Evolutionary conservation across 2,888 invertebrate species (phyloP), one percentile per base, ranked within the genome.

Genomic region (Drosophila vallismaia): DNA sequence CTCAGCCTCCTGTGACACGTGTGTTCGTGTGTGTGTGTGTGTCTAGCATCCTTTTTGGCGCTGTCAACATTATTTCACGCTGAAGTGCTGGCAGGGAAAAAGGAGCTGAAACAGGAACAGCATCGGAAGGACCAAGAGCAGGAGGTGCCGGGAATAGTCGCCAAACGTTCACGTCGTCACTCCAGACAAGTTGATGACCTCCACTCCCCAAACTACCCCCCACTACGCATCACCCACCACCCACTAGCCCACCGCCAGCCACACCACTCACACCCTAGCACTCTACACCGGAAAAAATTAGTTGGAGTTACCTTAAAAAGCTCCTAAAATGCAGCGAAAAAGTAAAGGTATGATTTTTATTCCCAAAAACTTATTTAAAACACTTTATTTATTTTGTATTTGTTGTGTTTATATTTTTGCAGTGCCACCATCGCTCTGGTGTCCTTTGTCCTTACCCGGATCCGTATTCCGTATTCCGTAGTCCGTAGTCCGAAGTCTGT

Each of bases 41-140:
- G 57, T 56, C 58, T 67, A 26, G 71, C 72, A 77, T 79, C 77
- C 67, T 83, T 84, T 72, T 76, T 73, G 81, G 64, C 64, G 73
- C 86, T 87, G 82, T 82, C 82, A 85, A 82, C 87, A 78, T 87
- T 67, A 79, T 85, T 87, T 87, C 87, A 78, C 77, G 71, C 75
- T 72, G 53, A 66, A 66, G 62, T 24, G 49, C 26, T 51, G 52
- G 29, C 33, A 44, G 14, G 50, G 50, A 44, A 50, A 45, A 6
- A 51, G 46, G 38, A 33, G 28, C 33, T 36, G 38, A 29, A 28
- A 9, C 12, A 33, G 49, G 58, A 69, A 57, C 68, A 50, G 45
- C n/a, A 36, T 14, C 10, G 40, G 49, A 40, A 19, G 46, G 36
- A 36, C 46, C 46, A 40, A 36, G 44, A 40, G 33, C 33, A 38